Base-by-base conservation (phyloP, 2,113 vertebrate species). In the Nothoprocta pentlandii region DNA sequence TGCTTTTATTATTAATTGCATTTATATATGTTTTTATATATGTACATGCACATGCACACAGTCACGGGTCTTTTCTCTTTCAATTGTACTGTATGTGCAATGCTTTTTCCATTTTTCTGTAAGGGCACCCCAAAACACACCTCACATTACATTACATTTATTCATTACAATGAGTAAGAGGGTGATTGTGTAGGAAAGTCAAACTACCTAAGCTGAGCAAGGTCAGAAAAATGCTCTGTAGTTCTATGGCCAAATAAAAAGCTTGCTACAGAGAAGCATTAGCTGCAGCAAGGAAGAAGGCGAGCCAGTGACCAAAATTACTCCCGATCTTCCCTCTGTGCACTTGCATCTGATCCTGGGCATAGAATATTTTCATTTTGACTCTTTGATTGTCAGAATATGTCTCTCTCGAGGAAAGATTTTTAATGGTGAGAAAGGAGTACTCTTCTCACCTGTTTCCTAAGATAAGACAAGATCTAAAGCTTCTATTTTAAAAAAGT, bases 41-140 rank as follows among this genome's bases (percentile, higher is more conserved):
- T 14, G 1, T 19, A 19, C 58, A 34, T 21, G 3, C 44, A 11
- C 9, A 39, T 2, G n/a, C 4, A 36, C 10, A 25, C 2, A 56
- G 1, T 21, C 34, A 56, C 4, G 6, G 8, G 6, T 49, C 22
- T 77, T 69, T 68, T 78, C 22, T 42, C 25, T 80, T 78, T 66
- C 2, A 16, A 3, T 67, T 75, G 6, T 13, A 71, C 30, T 4
- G 2, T 19, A 6, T 59, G 6, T 67, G 14, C 64, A 82, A 54
- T 25, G 3, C 4, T 90, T 87, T 83, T 2, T 3, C 17, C 32
- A 42, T 54, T 87, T 89, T 92, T 61, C 12, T 61, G 47, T 84
- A 59, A 64, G 34, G 26, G 14, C 42, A 56, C 28, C 53, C 36
- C 28, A 90, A 87, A 79, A 39, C 10, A 4, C 39, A 10, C 41